phyloP scores from a whole-genome alignment of 2,113 vertebrate genomes.

The Salvelinus alpinus region DNA sequence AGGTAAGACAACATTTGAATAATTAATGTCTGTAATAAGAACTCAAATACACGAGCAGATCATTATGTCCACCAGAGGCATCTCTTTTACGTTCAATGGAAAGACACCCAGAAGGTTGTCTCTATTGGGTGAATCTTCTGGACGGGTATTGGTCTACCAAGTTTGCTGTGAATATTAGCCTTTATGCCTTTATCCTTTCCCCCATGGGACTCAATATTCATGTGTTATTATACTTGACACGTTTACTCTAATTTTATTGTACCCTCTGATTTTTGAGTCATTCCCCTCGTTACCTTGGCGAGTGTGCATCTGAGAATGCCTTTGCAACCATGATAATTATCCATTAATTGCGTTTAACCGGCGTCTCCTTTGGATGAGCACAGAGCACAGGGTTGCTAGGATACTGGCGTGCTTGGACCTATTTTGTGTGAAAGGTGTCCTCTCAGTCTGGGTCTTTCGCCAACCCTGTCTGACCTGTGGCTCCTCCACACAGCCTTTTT shows the following conservation, averaged over 20 bases:
- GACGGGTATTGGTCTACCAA: not conserved
- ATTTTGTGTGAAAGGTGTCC: slow-evolving; percentile 8
- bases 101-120: not conserved
- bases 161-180: not conserved
- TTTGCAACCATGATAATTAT: slow-evolving; percentile 12
- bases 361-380: not conserved
- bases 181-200: not conserved
- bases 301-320: not conserved
- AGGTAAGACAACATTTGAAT: slow-evolving; percentile 75
- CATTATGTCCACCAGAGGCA: not conserved
- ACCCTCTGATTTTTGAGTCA: not conserved
- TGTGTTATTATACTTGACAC: not conserved
- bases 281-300: slow-evolving; percentile 12
- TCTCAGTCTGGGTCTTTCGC: not conserved
- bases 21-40: not conserved
- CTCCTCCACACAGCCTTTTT: not conserved
- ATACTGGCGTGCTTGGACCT: slow-evolving; percentile 10
- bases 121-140: not conserved
- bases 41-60: not conserved
- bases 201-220: not conserved
- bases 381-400: slow-evolving; percentile 27
- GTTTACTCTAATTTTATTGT: not conserved
- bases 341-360: slow-evolving; percentile 13
- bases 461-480: not conserved
- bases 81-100: not conserved